Conservation (phyloP, 2,888 invertebrate species). For the Ophion ventricosus region DNA sequence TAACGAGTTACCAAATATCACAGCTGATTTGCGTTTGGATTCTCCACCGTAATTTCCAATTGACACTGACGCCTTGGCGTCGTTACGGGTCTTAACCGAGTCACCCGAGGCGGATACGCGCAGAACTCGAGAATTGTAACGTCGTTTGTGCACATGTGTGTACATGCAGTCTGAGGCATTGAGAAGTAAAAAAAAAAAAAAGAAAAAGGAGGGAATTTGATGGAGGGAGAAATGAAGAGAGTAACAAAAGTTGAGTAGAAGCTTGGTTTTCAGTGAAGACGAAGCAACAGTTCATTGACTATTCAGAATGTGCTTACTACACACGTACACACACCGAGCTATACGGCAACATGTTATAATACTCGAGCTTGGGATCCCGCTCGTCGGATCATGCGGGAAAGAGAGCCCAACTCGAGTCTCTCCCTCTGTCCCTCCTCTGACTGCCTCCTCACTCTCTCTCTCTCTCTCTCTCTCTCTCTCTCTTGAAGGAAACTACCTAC, state of each 20-base stretch:
- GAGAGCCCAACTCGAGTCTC: conserved; percentile 12
- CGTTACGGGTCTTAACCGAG: conserved; percentile 23
- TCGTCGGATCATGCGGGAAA: conserved; percentile 30
- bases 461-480: background rate
- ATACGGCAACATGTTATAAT: conserved; percentile 22
- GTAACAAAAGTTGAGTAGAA: conserved; percentile 30
- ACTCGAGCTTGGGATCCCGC: conserved; percentile 12
- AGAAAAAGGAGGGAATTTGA: conserved; percentile 41
- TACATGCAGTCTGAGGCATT: background rate
- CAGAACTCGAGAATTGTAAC: conserved; percentile 28
- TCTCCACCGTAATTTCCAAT: conserved; percentile 21
- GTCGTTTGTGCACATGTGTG: background rate
- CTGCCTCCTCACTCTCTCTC: background rate
- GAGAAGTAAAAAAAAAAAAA: conserved; percentile 31
- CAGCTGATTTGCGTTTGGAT: background rate
- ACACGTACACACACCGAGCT: conserved; percentile 11
- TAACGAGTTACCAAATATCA: too few relatives aligned
- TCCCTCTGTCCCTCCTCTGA: background rate
- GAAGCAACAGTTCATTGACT: conserved; percentile 69
- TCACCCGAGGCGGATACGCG: conserved; percentile 10
- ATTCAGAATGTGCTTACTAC: conserved; percentile 66
- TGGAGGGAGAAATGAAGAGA: conserved; percentile 15
- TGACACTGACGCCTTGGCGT: conserved; percentile 15
- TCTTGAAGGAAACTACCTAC: conserved; percentile 34
- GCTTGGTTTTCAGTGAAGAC: conserved; percentile 43